phyloP scores from a whole-genome alignment of 2,888 invertebrate genomes.

The Hirtodrosophila trivittata region DNA sequence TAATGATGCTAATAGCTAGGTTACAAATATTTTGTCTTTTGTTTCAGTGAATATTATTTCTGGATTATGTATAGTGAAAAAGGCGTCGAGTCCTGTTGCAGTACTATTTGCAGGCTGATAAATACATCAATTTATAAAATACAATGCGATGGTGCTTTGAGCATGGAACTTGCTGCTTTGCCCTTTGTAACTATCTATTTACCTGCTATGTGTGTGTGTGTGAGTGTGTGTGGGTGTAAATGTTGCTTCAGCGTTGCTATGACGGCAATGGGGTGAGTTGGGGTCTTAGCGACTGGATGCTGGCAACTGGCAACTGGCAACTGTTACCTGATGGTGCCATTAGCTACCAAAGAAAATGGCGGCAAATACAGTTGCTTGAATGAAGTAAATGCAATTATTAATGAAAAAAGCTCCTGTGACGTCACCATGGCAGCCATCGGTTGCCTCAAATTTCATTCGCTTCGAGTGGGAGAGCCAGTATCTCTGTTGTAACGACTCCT shows the following conservation, averaged over 20 bases:
- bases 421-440: constrained; percentile 27
- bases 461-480: too few species aligned
- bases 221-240: constrained; percentile 12
- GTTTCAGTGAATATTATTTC: too few species aligned
- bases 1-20: too few species aligned
- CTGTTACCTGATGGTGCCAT: constrained; percentile 40
- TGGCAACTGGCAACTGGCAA: constrained; percentile 24
- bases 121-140: background rate
- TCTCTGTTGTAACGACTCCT: too few species aligned
- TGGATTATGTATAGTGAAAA: too few species aligned
- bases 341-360: constrained; percentile 40
- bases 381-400: constrained; percentile 52
- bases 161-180: constrained; percentile 50
- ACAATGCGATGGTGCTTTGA: background rate
- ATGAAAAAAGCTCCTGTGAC: constrained; percentile 67
- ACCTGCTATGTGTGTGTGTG: constrained; percentile 42
- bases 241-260: constrained; percentile 28
- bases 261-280: constrained; percentile 21
- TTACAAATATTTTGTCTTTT: too few species aligned
- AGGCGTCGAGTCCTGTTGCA: too few species aligned
- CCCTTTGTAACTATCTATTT: constrained; percentile 58
- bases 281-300: background rate
- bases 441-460: constrained; percentile 25
- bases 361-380: constrained; percentile 31
- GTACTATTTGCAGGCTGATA: background rate